Base-by-base conservation (phyloP, 2,797 vertebrate genomes). In the Pempheris klunzingeri region DNA sequence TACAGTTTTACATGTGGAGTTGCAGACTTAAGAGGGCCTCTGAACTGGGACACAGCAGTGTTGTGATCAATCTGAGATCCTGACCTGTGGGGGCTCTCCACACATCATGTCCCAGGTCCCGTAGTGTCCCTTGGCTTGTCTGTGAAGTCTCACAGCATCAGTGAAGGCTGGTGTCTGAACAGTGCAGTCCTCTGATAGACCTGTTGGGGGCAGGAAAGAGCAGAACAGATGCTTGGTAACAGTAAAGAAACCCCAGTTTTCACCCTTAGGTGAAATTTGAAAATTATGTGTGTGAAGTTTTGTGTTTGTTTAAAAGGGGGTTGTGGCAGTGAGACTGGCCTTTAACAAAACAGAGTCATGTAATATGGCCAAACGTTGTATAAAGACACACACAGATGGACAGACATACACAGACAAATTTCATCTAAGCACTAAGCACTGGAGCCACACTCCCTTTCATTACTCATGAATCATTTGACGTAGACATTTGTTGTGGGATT, bases 31-130 rank as follows among this genome's bases (percentile, higher is more conserved):
- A 36, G 7, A 26, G 12, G 39, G 20, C 24, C 32, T 39, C 24
- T 55, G 34, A 49, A 26, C 8, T 15, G 20, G 15, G 34, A 57
- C 26, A 44, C 15, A 44, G 52, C 20, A 52, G 22, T 53, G 18
- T 7, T 30, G 34, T 62, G 22, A 36, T 43, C 44, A 39, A 38
- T 57, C 18, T 47, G 62, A 72, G 54, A n/a, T 50, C 39, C 75
- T 82, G 71, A 91, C 98, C 97, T 98, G 97, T 53, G 93, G 93
- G 68, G 97, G 95, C 0, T 91, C 92, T 32, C 98, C 98, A 0
- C 97, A 99, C 80, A 99, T 96, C 97, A 99, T 96, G 62, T 99
- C 98, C 98, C 98, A 99, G 72, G 97, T 99, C 72, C 98, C 97
- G 0, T 96, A 99, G 84, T 97, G 95, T 70, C 96, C 97, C 81